phyloP scores from a whole-genome alignment of 64 coral and sea anemone species.

The Exaiptasia diaphana region DNA sequence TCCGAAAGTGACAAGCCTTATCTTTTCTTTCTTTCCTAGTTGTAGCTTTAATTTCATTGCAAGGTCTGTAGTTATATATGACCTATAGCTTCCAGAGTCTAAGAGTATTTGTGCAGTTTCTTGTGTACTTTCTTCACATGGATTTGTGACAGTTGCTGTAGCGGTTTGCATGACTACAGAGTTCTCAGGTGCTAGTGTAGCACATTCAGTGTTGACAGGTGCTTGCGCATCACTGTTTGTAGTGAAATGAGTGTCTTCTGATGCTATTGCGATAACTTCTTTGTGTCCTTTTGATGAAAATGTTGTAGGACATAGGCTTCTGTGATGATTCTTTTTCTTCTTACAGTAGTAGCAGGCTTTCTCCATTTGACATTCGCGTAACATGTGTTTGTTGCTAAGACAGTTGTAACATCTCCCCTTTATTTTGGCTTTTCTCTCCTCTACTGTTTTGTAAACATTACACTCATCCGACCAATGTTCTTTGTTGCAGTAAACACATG shows the following conservation, averaged over 20 bases:
- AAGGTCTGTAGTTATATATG: conserved; percentile 3
- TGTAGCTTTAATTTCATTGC: neutral
- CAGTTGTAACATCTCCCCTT: neutral
- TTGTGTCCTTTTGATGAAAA: too few relatives aligned
- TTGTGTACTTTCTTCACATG: neutral
- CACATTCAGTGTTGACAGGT: neutral
- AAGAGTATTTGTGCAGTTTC: neutral
- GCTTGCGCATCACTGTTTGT: neutral
- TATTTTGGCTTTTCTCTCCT: neutral
- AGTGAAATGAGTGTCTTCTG: too few relatives aligned
- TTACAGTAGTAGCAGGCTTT: neutral
- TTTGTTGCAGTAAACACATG: neutral
- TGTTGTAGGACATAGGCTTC: conserved; percentile 1
- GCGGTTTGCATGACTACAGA: conserved; percentile 21
- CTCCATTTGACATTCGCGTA: neutral
- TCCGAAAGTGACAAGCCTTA: conserved; percentile 3
- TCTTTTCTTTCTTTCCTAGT: neutral
- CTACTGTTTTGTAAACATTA: neutral
- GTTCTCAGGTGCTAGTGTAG: neutral
- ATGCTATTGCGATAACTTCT: too few relatives aligned
- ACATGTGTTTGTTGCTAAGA: neutral
- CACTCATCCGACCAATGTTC: neutral
- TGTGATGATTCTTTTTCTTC: neutral
- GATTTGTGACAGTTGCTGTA: neutral
- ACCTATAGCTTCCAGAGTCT: conserved; percentile 7